Base-by-base conservation (phyloP, 2,797 vertebrate genomes). In the Tauraco hartlaubi region DNA sequence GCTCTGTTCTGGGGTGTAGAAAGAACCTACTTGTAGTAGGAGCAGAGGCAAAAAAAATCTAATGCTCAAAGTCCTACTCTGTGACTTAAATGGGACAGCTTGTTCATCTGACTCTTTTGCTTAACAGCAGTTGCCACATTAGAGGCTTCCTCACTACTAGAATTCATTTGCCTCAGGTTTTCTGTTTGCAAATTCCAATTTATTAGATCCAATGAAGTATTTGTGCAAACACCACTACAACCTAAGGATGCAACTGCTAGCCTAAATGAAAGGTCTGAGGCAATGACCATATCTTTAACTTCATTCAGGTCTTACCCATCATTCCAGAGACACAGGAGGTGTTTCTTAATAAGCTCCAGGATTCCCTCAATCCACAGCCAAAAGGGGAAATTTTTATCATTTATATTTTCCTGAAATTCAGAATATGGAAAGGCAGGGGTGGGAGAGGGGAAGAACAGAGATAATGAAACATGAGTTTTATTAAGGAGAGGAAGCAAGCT, bases 291-390 rank as follows among this genome's bases (percentile, higher is more conserved):
- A 19, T 31, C 56, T 90, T 63, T 48, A 85, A 54, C 23, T 82
- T 63, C 39, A 56, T 14, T 84, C 5, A 21, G 41, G 51, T 77
- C 98, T 98, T 98, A 99, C 99, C 99, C 99, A 31, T 99, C 99
- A 23, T 99, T 99, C 99, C 99, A 99, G 77, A 99, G 98, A 31
- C 97, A 96, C 4, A 99, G 98, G 62, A 99, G 98, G 92, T 99
- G 99, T 64, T 99, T 98, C 94, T 99, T 99, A 82, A 99, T 99
- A 51, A 99, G 98, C 46, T 99, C 99, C 98, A 99, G 97, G 96
- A 99, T 99, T 33, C 99, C 99, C 91, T 99, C 99, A 43, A 99
- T 99, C 99, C 99, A 99, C 96, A 99, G 91, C 99, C 99, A 99
- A 98, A 99, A 99, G 22, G 99, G 97, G 59, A 99, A 99, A 20